phyloP scores from a whole-genome alignment of 2,888 invertebrate genomes.

The Diplolepis rosae region DNA sequence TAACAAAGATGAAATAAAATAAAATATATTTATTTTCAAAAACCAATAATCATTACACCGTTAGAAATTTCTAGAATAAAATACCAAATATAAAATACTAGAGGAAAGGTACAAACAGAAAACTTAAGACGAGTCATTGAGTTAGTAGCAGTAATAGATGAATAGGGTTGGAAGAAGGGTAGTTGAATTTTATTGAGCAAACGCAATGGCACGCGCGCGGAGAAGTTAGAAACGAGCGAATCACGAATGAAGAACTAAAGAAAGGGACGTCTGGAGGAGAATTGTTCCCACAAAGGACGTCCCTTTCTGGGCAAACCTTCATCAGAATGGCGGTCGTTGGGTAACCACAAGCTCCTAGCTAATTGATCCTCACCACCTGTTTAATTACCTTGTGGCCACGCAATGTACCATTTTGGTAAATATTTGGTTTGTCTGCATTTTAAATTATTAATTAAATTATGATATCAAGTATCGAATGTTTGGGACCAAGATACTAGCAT shows the following conservation, averaged over 20 bases:
- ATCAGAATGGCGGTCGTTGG: slow-evolving; percentile 57
- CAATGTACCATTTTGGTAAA: slow-evolving; percentile 10
- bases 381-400: slow-evolving; percentile 56
- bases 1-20: too few species aligned
- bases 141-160: neutral
- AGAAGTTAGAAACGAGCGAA: slow-evolving; percentile 19
- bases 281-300: slow-evolving; percentile 6
- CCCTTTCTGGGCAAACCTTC: slow-evolving; percentile 48
- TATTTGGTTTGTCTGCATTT: too few species aligned
- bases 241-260: slow-evolving; percentile 23
- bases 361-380: slow-evolving; percentile 62
- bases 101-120: too few species aligned
- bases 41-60: too few species aligned
- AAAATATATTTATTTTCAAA: too few species aligned
- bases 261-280: slow-evolving; percentile 15
- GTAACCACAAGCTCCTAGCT: slow-evolving; percentile 64
- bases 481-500: too few species aligned
- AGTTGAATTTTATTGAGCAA: slow-evolving; percentile 23
- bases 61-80: too few species aligned
- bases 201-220: slow-evolving; percentile 24
- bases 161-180: neutral
- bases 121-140: too few species aligned
- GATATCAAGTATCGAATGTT: too few species aligned
- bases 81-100: too few species aligned
- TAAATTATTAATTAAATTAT: too few species aligned